phyloP scores from a whole-genome alignment of 2,888 invertebrate species.

The Doris montereyensis region DNA sequence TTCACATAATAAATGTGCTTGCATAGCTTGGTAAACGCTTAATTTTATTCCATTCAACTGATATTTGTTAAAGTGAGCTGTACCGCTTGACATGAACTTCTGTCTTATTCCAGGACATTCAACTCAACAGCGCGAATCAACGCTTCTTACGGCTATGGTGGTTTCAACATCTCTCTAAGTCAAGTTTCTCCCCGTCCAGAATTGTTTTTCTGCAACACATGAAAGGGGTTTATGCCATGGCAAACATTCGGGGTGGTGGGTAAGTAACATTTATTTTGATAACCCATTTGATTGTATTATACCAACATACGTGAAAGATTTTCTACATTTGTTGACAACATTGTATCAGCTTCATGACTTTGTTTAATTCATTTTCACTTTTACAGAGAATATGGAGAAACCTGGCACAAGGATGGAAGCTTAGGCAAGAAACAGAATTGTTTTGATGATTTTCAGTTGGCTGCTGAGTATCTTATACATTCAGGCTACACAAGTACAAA shows the following conservation, averaged over 20 bases:
- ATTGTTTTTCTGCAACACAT: slow-evolving; percentile 92
- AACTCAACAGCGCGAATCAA: slow-evolving; percentile 83
- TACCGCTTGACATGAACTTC: too few relatives aligned
- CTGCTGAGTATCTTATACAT: slow-evolving; percentile 88
- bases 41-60: too few relatives aligned
- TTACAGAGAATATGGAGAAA: slow-evolving; percentile 92
- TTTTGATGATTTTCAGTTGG: slow-evolving; percentile 95
- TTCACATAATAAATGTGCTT: neutral
- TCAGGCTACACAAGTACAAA: slow-evolving; percentile 84
- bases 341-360: neutral
- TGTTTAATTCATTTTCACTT: neutral
- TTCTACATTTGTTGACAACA: neutral
- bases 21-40: neutral
- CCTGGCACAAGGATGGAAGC: slow-evolving; percentile 94
- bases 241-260: slow-evolving; percentile 98
- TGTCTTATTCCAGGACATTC: slow-evolving; percentile 79
- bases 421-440: slow-evolving; percentile 95
- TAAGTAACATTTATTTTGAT: too few relatives aligned
- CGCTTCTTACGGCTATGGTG: slow-evolving; percentile 97
- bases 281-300: too few relatives aligned
- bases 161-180: slow-evolving; percentile 93
- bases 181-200: slow-evolving; percentile 89
- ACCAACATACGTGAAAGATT: too few relatives aligned
- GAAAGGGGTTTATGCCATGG: slow-evolving; percentile 89
- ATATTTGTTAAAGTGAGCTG: too few relatives aligned